Base-by-base conservation (phyloP, 2,888 invertebrate species). In the Patella caerulea region DNA sequence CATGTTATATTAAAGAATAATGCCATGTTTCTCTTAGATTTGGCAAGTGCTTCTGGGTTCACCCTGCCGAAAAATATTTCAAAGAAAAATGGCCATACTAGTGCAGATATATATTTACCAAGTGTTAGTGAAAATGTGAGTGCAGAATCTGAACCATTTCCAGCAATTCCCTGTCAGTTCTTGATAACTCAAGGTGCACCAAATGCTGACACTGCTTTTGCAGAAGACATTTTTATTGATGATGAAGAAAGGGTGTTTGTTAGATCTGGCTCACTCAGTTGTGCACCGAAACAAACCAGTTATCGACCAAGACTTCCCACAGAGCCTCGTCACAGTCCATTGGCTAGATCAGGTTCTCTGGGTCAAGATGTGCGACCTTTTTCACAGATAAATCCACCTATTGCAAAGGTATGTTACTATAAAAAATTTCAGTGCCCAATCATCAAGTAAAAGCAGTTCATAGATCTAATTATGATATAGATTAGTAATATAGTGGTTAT, bases 1-100 rank as follows among this genome's bases (percentile, higher is more conserved):
- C 94, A 96, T 88, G 92, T 95, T 72, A 94, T 95, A 7, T 96
- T 98, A 94, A 96, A 95, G 86, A 97, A 97, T 90, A 99, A 99
- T 91, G 98, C 99, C 0, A 94, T 97, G 91, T 99, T 98, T 90
- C 92, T 99, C 15, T 93, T 99, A 79, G 98, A 98, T 89, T 92
- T 98, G 76, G 96, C 96, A 0, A 96, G 96, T 81, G 94, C 96
- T 1, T 94, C 95, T 4, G 94, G 94, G 0, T 87, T 93, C 2
- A 92, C 88, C 65, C 80, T 90, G 5, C 90, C 91, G 12, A 83
- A 84, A 15, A 86, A 89, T 75, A 79, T 83, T 14, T 84, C 85
- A 76, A 87, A 87, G 75, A 86, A 86, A 69, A 81, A 82, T n/a
- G 82, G 81, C 24, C 70, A 71, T 12, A 81, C 77, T 55, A 79